A percentile compares a stretch with the other conserved stretches of the same genome.
These are phyloP conservation scores for Pammene fasciana DNA, from an alignment of 2,888 invertebrate genomes.

Conservation along the genomic window DNA sequence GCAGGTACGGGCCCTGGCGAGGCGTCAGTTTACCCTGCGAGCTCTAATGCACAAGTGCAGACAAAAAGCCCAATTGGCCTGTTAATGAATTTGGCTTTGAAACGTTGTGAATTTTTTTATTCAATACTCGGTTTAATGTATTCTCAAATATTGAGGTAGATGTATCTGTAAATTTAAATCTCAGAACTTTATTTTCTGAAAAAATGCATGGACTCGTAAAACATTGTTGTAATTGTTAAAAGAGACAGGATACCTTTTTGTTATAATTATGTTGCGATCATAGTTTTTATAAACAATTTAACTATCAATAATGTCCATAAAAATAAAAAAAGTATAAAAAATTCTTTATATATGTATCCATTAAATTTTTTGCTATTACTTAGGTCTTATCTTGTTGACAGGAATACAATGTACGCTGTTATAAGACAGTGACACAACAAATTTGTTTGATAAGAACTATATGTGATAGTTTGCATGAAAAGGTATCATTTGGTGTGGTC, in stretches of 20 bases:
- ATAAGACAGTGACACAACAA: not conserved
- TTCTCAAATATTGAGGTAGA: constrained; percentile 18
- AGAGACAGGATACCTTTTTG: constrained; percentile 1
- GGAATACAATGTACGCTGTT: not conserved
- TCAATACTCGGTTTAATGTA: constrained; percentile 27
- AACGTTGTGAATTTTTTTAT: constrained; percentile 16
- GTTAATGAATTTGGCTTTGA: constrained; percentile 69
- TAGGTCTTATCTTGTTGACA: constrained; percentile 11
- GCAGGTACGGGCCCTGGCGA: constrained; percentile 96
- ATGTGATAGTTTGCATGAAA: too few species aligned
- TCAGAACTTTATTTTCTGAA: constrained; percentile 8
- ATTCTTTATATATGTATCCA: constrained; percentile 12
- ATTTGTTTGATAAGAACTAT: too few species aligned
- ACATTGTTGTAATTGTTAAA: not conserved
- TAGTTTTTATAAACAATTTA: not conserved
- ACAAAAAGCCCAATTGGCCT: constrained; percentile 94
- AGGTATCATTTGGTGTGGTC: too few species aligned
- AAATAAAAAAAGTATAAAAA: not conserved
- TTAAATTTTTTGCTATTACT: constrained; percentile 20
- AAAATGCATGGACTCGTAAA: constrained; percentile 2
- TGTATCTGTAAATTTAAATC: constrained; percentile 6
- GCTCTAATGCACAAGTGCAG: constrained; percentile 98
- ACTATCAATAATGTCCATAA: not conserved
- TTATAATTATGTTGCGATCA: not conserved
- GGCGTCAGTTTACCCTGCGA: constrained; percentile 97